Percentiles rank a stretch among this genome's conserved stretches.
These are phyloP conservation scores for Torymus auratus DNA, from an alignment of 2,888 invertebrate species.

Conservation along the genomic window DNA sequence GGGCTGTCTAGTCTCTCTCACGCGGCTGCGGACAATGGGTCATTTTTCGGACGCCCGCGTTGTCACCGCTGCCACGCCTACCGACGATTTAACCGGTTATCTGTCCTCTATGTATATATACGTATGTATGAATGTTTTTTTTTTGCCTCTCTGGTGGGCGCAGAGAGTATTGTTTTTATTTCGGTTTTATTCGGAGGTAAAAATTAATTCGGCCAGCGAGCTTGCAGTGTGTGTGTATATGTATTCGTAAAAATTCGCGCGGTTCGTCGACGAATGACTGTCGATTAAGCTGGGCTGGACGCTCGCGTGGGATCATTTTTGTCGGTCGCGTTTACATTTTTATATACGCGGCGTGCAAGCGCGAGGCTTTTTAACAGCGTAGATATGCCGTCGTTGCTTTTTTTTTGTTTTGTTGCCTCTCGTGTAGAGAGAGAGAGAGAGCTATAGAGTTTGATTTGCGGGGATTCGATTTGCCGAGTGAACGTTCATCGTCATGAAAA, in stretches of 20 bases:
- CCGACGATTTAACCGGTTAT: conserved; percentile 23
- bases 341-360: not conserved
- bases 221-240: too few relatives aligned
- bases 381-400: not conserved
- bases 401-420: too few relatives aligned
- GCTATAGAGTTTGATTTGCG: too few relatives aligned
- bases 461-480: too few relatives aligned
- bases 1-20: not conserved
- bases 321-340: conserved; percentile 19
- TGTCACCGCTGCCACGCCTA: not conserved
- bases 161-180: not conserved
- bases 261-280: not conserved
- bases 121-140: not conserved
- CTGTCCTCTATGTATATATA: not conserved
- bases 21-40: conserved; percentile 38
- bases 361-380: not conserved
- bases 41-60: conserved; percentile 26
- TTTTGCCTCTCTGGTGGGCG: too few relatives aligned
- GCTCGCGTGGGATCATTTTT: not conserved
- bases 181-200: conserved; percentile 1
- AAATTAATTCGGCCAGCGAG: conserved; percentile 11
- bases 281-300: not conserved
- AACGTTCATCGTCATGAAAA: too few relatives aligned
- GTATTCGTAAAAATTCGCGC: conserved; percentile 7
- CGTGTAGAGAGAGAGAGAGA: too few relatives aligned